Percentiles rank a stretch among this genome's conserved stretches.
Conservation (phyloP, 2,888 invertebrate species). For the Embidobia sp. region DNA sequence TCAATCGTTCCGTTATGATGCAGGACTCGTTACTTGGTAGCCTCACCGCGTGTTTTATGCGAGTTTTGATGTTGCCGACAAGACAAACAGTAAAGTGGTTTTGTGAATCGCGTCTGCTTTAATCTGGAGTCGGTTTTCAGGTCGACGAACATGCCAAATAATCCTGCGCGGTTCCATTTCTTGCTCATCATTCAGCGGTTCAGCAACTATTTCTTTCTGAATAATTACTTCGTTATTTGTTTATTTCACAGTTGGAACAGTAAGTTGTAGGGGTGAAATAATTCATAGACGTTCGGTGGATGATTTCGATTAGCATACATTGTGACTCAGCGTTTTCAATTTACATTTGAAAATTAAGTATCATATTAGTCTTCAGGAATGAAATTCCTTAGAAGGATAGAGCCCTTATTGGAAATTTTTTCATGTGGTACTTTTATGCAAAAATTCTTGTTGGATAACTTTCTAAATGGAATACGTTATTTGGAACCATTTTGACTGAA, state of each 20-base stretch:
- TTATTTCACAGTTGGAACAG: too few species aligned
- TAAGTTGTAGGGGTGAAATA: not conserved
- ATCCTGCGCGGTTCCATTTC: conserved; percentile 42
- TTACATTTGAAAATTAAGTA: too few species aligned
- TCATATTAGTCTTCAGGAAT: too few species aligned
- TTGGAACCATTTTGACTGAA: too few species aligned
- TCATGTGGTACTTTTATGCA: too few species aligned
- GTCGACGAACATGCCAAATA: conserved; percentile 37
- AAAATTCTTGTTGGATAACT: too few species aligned
- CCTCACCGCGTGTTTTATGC: conserved; percentile 52
- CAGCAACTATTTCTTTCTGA: conserved; percentile 7
- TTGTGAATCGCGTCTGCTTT: conserved; percentile 63
- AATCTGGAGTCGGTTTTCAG: conserved; percentile 46
- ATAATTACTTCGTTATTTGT: not conserved
- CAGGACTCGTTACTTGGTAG: conserved; percentile 58
- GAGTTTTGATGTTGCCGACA: conserved; percentile 66
- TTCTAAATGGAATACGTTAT: too few species aligned
- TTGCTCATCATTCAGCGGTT: conserved; percentile 29
- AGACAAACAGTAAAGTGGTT: conserved; percentile 54
- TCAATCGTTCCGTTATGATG: conserved; percentile 66
- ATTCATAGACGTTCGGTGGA: not conserved
- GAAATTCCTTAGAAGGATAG: too few species aligned
- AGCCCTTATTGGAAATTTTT: too few species aligned
- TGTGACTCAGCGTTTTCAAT: too few species aligned
- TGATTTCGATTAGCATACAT: too few species aligned